Conservation (phyloP, 2,888 invertebrate species). For the Hetaerina titia region DNA sequence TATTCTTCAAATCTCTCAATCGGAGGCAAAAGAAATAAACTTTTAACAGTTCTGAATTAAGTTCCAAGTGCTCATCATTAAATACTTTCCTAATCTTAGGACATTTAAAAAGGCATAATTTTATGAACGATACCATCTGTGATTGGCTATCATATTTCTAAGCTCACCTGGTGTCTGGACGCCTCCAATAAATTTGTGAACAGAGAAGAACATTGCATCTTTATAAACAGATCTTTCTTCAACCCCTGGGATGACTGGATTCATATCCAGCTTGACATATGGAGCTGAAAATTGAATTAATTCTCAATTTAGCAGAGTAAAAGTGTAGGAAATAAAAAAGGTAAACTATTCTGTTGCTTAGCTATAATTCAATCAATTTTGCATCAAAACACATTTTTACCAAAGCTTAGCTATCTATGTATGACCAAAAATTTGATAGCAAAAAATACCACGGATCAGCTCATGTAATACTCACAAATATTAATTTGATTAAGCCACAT, state of each 20-base stretch:
- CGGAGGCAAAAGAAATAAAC: no score
- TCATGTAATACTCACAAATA: no score
- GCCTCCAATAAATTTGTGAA: conserved; percentile 94
- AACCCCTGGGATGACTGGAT: conserved; percentile 86
- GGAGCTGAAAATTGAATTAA: conserved; percentile 79
- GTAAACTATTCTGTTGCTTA: no score
- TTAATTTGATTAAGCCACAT: no score
- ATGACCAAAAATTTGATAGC: no score
- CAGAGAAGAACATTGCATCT: conserved; percentile 93
- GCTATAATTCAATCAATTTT: background rate
- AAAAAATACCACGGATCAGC: no score
- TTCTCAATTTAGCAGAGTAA: background rate
- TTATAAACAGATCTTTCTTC: conserved; percentile 87
- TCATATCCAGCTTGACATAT: conserved; percentile 89
- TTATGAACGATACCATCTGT: no score
- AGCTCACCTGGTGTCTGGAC: conserved; percentile 88
- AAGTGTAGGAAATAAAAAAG: no score
- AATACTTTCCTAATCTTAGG: background rate
- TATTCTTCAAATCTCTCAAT: no score
- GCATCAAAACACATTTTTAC: background rate
- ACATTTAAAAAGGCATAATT: background rate
- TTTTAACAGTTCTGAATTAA: background rate
- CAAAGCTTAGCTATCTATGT: background rate
- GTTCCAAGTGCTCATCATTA: background rate
- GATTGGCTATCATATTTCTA: no score